Percentiles rank a stretch among this genome's conserved stretches.
phyloP scores from a whole-genome alignment of 1,140 invertebrate species.

The Ceratina calcarata region DNA sequence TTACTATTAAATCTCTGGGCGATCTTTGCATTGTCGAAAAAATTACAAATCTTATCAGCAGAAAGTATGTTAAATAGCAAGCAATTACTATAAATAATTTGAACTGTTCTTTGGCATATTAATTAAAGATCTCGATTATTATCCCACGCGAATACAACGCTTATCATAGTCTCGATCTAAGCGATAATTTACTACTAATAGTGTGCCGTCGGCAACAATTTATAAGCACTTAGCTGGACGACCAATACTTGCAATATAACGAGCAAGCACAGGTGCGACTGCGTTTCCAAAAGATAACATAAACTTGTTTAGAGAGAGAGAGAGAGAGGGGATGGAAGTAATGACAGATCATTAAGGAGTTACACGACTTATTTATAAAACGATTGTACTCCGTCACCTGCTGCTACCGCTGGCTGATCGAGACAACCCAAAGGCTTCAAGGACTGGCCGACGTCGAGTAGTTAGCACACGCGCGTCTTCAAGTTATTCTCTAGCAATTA shows the following conservation, averaged over 20 bases:
- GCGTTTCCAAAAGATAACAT: constrained; percentile 8
- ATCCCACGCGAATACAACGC: too few species aligned
- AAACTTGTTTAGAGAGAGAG: neutral
- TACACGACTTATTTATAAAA: constrained; percentile 57
- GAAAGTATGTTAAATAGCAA: too few species aligned
- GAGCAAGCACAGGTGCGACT: neutral
- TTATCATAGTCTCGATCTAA: neutral
- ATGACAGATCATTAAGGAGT: constrained; percentile 35
- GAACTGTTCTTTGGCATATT: neutral
- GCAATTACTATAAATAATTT: too few species aligned
- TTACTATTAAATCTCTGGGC: too few species aligned
- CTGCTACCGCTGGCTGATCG: neutral
- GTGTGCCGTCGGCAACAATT: too few species aligned
- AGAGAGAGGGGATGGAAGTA: neutral
- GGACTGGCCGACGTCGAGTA: constrained; percentile 12
- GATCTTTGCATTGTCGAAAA: too few species aligned
- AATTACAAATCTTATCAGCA: too few species aligned
- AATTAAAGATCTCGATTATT: neutral
- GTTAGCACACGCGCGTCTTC: constrained; percentile 13
- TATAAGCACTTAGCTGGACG: neutral
- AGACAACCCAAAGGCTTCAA: constrained; percentile 27
- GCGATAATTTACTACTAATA: neutral
- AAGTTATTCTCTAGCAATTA: constrained; percentile 45
- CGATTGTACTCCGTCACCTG: constrained; percentile 37
- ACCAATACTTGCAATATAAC: neutral